A percentile compares a stretch with the other conserved stretches of the same genome.
Evolutionary conservation across 1,140 invertebrate genomes (phyloP).

Genomic region (Euglossa dilemma): DNA sequence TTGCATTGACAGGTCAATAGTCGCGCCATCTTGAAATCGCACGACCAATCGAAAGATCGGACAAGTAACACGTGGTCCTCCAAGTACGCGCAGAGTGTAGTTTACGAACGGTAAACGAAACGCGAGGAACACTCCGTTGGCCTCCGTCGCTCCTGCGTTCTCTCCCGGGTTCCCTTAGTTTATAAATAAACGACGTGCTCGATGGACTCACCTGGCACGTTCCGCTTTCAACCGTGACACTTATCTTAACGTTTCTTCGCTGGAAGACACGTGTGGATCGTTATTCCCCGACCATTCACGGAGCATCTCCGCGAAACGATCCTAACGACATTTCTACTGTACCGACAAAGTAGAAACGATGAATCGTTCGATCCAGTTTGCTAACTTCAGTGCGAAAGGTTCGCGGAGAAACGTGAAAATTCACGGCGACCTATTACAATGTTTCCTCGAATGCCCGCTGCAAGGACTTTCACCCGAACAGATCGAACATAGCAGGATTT

Average conservation of each 20-base stretch:
- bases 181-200: constrained; percentile 54
- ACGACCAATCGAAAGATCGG: constrained; percentile 41
- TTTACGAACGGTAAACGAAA: constrained; percentile 57
- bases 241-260: constrained; percentile 40
- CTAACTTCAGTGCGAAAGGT: background rate
- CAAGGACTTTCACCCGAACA: constrained; percentile 53
- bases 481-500: constrained; percentile 38
- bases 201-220: constrained; percentile 47
- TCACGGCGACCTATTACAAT: background rate
- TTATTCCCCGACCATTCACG: background rate
- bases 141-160: constrained; percentile 35
- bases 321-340: too few relatives aligned
- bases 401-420: background rate
- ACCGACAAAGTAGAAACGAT: background rate
- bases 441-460: constrained; percentile 10
- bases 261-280: constrained; percentile 23
- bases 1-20: constrained; percentile 35
- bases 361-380: background rate
- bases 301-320: background rate
- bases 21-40: constrained; percentile 50
- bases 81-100: constrained; percentile 36
- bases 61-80: constrained; percentile 34
- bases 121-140: constrained; percentile 31
- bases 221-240: constrained; percentile 52
- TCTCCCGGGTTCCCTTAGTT: constrained; percentile 48